Base-by-base conservation (phyloP, 2,888 invertebrate species). In the Folsomia candida region DNA sequence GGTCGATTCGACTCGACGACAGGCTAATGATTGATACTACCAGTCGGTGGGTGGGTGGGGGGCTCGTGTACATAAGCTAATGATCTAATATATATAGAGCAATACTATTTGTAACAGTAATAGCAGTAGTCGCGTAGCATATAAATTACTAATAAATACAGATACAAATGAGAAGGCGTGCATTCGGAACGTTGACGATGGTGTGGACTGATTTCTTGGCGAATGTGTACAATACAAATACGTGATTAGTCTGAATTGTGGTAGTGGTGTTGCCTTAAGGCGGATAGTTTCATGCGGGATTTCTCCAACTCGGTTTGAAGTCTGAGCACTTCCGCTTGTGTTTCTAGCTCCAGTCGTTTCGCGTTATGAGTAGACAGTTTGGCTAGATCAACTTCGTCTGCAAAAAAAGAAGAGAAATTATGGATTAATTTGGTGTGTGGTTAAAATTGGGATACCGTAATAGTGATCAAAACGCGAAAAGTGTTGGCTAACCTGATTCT, bases 271-370 rank as follows among this genome's bases (percentile, higher is more conserved):
- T 92, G 91, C 73, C 98, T 87, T 71, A 99, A 87, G 71, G 94
- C 91, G 27, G 94, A 89, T 77, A 99, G 86, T 76, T 89, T 87
- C 76, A 90, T 87, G 75, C 98, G 87, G 85, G 98, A 97, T 77
- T 90, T 91, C 82, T 94, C 93, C 76, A 99, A 85, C 68, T 91
- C 90, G 76, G 91, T 91, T 83, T 99, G 97, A 79, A 97, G 85
- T 85, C 97, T 95, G 77, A 99, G 86, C 71, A 97, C 92, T 81
- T 92, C 89, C 58, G 97, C 95, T 85, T 97, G 97, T 78, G 94
- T 91, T 84, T 99, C 97, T 94, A 99, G 97, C 86, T 99, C 98
- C 80, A 94, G 86, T 51, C 93, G 89, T 82, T 99, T 97, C 1
- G 97, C 93, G 83, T 96, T 95, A 83, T 97, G 97, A 76, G 97